Evolutionary conservation across 2,113 vertebrate genomes (phyloP).

Genomic region (Empidonax traillii): DNA sequence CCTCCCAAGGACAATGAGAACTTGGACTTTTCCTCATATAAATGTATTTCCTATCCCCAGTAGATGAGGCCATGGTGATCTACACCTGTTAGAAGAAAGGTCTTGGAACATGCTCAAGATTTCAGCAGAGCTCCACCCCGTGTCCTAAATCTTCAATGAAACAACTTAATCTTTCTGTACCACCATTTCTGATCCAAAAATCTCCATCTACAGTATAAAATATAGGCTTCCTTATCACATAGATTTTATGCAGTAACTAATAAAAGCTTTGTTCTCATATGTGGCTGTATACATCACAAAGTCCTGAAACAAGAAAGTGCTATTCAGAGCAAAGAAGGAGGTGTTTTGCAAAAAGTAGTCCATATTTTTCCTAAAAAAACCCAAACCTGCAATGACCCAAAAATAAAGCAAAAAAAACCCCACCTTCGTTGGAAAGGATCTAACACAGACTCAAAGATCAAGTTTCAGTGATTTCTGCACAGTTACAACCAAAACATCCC

Average conservation of each 20-base stretch:
- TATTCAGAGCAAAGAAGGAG: not conserved
- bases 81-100: not conserved
- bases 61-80: fast-evolving
- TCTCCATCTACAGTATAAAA: not conserved
- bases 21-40: not conserved
- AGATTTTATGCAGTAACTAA: not conserved
- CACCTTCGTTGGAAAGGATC: not conserved
- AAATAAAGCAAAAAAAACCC: not conserved
- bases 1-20: not conserved
- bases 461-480: not conserved
- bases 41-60: not conserved
- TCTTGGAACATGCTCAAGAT: not conserved
- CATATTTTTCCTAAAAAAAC: not conserved
- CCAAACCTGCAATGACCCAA: not conserved
- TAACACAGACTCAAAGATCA: not conserved
- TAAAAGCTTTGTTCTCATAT: not conserved
- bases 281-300: not conserved
- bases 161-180: not conserved
- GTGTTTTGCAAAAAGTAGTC: not conserved
- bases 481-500: not conserved
- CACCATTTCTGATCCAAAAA: not conserved
- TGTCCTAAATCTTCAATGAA: not conserved
- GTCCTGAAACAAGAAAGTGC: not conserved
- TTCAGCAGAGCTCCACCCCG: not conserved
- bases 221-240: not conserved